These are phyloP conservation scores for Tupaia chinensis DNA, from an alignment of 2,113 vertebrate genomes.

Conservation along the genomic window DNA sequence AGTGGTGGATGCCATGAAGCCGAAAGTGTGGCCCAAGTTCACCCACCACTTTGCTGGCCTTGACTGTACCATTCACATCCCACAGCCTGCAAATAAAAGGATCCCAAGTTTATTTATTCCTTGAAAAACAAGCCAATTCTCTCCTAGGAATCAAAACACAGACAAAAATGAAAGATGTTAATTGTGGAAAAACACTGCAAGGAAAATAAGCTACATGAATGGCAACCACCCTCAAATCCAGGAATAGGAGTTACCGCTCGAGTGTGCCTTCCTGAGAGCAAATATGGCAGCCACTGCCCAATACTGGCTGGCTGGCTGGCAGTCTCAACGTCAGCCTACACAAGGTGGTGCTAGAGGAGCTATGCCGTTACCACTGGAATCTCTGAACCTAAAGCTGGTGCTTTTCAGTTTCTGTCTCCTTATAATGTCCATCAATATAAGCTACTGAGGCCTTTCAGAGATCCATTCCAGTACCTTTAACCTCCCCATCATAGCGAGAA, in stretches of 20 bases:
- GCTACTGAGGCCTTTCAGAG: background rate
- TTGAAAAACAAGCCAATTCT: constrained; percentile 14
- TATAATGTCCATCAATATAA: background rate
- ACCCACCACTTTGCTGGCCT: background rate
- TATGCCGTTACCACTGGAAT: accelerated
- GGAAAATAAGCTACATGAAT: background rate
- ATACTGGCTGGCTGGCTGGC: background rate
- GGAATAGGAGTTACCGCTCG: background rate
- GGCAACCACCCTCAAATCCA: background rate
- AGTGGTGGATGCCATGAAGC: background rate
- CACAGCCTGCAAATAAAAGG: background rate
- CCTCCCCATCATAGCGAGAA: background rate
- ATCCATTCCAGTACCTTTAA: background rate
- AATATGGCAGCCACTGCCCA: background rate
- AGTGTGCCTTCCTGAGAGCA: background rate
- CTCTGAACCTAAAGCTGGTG: background rate
- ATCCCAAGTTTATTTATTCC: background rate
- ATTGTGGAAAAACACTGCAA: constrained; percentile 5
- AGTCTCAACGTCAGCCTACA: accelerated
- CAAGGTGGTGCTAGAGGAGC: accelerated
- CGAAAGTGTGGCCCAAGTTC: background rate
- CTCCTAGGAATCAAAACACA: constrained; percentile 2
- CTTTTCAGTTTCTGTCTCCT: background rate
- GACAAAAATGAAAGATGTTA: background rate
- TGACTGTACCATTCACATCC: background rate